Conservation (phyloP, 2,113 vertebrate genomes). For the Sceloporus undulatus region DNA sequence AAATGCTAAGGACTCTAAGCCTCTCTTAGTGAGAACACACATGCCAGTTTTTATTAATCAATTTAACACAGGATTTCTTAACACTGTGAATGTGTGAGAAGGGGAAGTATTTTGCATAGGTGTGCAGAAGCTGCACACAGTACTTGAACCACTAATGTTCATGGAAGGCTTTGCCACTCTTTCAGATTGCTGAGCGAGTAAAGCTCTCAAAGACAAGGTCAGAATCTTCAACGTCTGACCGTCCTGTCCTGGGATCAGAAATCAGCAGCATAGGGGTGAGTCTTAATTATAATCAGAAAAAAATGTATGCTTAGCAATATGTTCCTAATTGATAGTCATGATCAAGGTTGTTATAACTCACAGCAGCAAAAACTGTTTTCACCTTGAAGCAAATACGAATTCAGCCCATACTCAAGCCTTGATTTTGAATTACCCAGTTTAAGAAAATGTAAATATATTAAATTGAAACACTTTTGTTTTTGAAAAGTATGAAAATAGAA, state of each 20-base stretch:
- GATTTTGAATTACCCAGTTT: background rate
- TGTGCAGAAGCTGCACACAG: background rate
- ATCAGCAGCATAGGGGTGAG: conserved; percentile 92
- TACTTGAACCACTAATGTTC: conserved; percentile 40
- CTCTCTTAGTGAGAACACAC: conserved; percentile 37
- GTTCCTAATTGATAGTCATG: background rate
- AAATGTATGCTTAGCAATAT: background rate
- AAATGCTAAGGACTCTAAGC: conserved; percentile 31
- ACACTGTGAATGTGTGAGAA: conserved; percentile 26
- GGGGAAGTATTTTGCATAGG: conserved; percentile 19
- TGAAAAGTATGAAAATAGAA: background rate
- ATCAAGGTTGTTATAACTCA: background rate
- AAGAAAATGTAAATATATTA: background rate
- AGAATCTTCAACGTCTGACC: conserved; percentile 87
- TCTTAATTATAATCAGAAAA: conserved; percentile 26
- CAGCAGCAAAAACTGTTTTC: background rate
- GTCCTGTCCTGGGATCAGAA: conserved; percentile 89
- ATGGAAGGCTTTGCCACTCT: conserved; percentile 44
- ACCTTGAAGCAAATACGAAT: background rate
- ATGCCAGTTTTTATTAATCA: conserved; percentile 50
- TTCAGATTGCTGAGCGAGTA: conserved; percentile 89
- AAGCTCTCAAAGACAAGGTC: conserved; percentile 91
- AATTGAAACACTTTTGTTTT: background rate
- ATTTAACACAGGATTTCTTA: conserved; percentile 44
- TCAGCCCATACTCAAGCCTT: background rate